These are phyloP conservation scores for Indicator maculatus DNA, from an alignment of 2,113 vertebrate species.

Conservation along the genomic window DNA sequence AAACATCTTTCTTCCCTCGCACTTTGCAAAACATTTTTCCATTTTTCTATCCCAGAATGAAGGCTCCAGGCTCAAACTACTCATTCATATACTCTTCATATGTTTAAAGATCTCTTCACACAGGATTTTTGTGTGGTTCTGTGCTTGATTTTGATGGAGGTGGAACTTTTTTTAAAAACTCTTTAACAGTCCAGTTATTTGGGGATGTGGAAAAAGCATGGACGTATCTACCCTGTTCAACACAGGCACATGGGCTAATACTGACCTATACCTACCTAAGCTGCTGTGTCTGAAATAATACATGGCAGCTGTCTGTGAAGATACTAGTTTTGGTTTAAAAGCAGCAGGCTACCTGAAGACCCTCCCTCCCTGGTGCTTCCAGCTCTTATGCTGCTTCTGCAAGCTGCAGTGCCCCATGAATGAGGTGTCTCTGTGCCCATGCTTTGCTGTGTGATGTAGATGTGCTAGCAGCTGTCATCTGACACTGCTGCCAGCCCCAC, in stretches of 20 bases:
- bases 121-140: not conserved
- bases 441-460: not conserved
- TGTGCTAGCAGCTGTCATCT: not conserved
- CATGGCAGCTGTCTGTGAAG: not conserved
- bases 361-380: not conserved
- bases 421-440: not conserved
- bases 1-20: not conserved
- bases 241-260: not conserved
- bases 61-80: not conserved
- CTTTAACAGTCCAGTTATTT: not conserved
- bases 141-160: not conserved
- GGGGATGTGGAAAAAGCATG: not conserved
- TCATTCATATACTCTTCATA: not conserved
- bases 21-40: not conserved
- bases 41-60: not conserved
- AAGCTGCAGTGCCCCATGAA: not conserved
- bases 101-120: not conserved
- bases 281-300: not conserved
- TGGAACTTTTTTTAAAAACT: not conserved
- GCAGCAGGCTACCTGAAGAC: not conserved
- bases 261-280: not conserved
- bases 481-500: not conserved
- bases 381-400: not conserved
- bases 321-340: not conserved
- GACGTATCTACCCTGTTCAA: not conserved